Conservation (phyloP, 2,888 invertebrate species). For the Nebria brevicollis region DNA sequence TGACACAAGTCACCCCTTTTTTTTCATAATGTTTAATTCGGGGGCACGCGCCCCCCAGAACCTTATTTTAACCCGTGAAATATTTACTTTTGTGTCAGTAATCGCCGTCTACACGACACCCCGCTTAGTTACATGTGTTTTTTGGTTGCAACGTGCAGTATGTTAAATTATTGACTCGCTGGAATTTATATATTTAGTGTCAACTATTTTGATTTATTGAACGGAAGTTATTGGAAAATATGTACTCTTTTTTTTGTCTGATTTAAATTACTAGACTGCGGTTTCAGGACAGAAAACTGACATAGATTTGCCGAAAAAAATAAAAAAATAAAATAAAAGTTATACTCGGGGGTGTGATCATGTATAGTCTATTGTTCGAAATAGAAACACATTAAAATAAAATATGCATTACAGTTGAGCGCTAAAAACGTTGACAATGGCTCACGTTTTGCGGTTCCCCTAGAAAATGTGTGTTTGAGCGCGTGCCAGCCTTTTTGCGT, state of each 20-base stretch:
- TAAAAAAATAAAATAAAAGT: background rate
- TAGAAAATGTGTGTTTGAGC: background rate
- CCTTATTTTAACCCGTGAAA: constrained; percentile 51
- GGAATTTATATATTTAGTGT: constrained; percentile 4
- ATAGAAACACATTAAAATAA: constrained; percentile 9
- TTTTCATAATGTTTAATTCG: background rate
- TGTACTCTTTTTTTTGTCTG: too few species aligned
- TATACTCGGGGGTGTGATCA: constrained; percentile 12
- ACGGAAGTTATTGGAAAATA: background rate
- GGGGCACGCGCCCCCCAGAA: constrained; percentile 22
- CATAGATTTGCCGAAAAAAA: background rate
- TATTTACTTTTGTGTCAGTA: constrained; percentile 58
- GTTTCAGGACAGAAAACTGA: background rate
- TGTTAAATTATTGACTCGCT: constrained; percentile 5
- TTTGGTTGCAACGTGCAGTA: constrained; percentile 16
- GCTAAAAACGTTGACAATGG: constrained; percentile 6
- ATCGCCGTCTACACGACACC: constrained; percentile 50
- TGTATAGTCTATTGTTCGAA: too few species aligned
- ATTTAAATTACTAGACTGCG: too few species aligned
- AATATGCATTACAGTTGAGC: constrained; percentile 17
- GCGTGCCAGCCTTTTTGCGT: background rate
- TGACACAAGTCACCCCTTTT: constrained; percentile 39
- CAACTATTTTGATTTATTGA: background rate
- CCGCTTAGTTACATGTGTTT: constrained; percentile 35
- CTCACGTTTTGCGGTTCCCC: constrained; percentile 18